Base-by-base conservation (phyloP, 35 echinoderm and acorn worm species). In the Holothuria glaberrima region DNA sequence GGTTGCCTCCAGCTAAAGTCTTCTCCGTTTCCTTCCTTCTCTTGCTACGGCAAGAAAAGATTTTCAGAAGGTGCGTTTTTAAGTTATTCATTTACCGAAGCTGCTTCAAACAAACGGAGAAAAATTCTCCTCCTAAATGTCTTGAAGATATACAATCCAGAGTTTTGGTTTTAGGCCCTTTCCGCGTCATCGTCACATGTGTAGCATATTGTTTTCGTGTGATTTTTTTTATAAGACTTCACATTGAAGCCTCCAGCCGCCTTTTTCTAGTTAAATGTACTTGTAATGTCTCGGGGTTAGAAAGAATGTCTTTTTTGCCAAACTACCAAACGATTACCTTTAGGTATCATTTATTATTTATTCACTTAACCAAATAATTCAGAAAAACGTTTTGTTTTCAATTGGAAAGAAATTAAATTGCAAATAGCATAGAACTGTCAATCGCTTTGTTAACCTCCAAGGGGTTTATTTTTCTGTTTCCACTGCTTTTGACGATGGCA, bases 311-410 rank as follows among this genome's bases (percentile, higher is more conserved):
- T 78, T 75, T 73, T 75, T 75, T 31, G 22, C 32, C 71, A 75
- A 75, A 75, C 52, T 61, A 59, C 14, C 52, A 84, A 84, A 84
- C 80, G 19, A 84, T 63, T 63, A 84, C 80, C 80, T 84, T 58
- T 21, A 63, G 80, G 80, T 84, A 59, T 61, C 38, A 59, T 33
- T 63, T 84, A 84, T 84, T 84, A 84, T 84, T 84, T 84, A 84
- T 84, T 84, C 80, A 84, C 80, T 84, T 63, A 84, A 84, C 80
- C 80, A 84, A 84, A 84, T 84, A 63, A 84, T 84, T n/a, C 80
- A 84, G 80, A 84, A 84, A 84, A 84, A 84, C 80, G 80, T 61
- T 54, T 84, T 84, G 80, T 84, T 84, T 84, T 84, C 80, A 84
- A 84, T 84, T 84, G 80, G 32, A 33, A 54, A 84, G 80, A 84